Percentiles rank a stretch among this genome's conserved stretches.
Conservation (phyloP, 37 sponge, comb jelly and placozoan genomes). For the Beroe ovata region DNA sequence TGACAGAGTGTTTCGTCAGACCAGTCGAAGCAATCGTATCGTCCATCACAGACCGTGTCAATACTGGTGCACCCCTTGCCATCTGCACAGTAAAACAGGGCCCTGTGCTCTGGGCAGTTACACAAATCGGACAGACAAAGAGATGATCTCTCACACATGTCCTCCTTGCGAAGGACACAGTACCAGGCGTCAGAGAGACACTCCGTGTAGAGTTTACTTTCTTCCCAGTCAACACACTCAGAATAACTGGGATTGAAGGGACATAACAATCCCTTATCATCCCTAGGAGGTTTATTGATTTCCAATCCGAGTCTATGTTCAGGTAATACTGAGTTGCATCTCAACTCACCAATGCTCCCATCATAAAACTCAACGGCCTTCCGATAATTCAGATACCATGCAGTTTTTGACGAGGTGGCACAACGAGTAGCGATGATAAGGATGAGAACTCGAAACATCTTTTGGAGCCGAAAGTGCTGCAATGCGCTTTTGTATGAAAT, state of each 20-base stretch:
- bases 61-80: not conserved
- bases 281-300: too few species aligned
- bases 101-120: not conserved
- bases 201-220: not conserved
- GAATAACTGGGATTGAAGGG: not conserved
- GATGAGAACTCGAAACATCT: too few species aligned
- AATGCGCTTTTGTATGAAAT: too few species aligned
- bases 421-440: too few species aligned
- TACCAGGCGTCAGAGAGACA: conserved; percentile 4
- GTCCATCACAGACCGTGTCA: not conserved
- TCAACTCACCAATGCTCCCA: too few species aligned
- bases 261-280: too few species aligned
- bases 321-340: too few species aligned
- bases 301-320: too few species aligned
- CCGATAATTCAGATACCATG: too few species aligned
- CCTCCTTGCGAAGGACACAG: not conserved
- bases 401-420: too few species aligned
- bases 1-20: not conserved
- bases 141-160: not conserved
- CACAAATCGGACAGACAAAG: not conserved
- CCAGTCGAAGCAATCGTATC: not conserved
- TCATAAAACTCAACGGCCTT: too few species aligned
- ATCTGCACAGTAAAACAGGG: not conserved
- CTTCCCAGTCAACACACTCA: not conserved
- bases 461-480: too few species aligned